Evolutionary conservation across 1,140 invertebrate genomes (phyloP), one percentile per base, ranked within the genome.

Genomic region (Apolygus lucorum): DNA sequence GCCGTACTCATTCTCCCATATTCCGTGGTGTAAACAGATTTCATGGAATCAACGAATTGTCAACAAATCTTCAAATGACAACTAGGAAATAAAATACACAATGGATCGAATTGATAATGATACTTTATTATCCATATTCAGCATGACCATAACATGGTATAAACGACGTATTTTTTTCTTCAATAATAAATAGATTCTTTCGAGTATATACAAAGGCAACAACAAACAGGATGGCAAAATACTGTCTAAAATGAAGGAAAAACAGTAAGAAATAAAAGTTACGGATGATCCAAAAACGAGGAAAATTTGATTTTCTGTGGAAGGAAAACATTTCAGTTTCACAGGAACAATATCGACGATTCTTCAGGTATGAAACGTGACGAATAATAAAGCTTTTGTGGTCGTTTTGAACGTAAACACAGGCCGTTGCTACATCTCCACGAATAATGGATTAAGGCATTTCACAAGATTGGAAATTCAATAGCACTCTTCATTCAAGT

Each of bases 171-270:
- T 59, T 59, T 24, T 59, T 59, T 11, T 59, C 22, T 59, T 59
- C 54, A 22, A 59, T 59, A 59, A 59, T 59, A 59, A 59, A 59
- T 59, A 59, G 54, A 17, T 59, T 59, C 54, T 13, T 59, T 59
- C 54, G 54, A 59, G 22, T 59, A 59, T 59, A 11, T 59, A 59
- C 54, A 59, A 59, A 59, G 54, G 54, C 54, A 59, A 59, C n/a
- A n/a, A n/a, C 54, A 59, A 17, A 59, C 54, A 59, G 54, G 54
- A 59, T 59, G 54, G 54, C 11, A 59, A 59, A 59, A 59, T 22
- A 59, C 54, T 17, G 11, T 59, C 54, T 8, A 59, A 59, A 59
- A 59, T 17, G 34, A 59, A 59, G 4, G 54, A 4, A 59, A 59
- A 59, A 59, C 22, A 22, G 34, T 17, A 17, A 8, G 34, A 8